A percentile compares a stretch with the other conserved stretches of the same genome.
phyloP scores from a whole-genome alignment of 35 echinoderm and acorn worm species.

The Ophioderma brevispina region DNA sequence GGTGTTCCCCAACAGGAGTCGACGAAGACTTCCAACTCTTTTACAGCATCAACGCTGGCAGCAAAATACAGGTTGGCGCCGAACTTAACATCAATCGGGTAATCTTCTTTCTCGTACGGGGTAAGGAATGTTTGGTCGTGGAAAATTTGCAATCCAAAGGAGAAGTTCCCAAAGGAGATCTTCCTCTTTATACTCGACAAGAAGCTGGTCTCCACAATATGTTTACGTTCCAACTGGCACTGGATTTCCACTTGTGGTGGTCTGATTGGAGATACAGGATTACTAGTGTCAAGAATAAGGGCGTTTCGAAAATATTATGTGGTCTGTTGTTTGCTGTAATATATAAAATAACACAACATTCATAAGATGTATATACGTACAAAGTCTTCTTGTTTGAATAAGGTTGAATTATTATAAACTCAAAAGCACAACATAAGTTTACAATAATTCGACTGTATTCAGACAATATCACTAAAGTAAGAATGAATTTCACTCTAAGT shows the following conservation, averaged over 20 bases:
- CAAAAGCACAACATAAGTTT: no score
- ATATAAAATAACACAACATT: no score
- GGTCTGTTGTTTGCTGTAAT: no score
- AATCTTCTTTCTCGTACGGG: not conserved
- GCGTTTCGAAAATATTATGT: no score
- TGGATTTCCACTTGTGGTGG: no score
- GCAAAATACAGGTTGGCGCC: not conserved
- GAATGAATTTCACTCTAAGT: no score
- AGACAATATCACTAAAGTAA: no score
- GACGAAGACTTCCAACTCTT: not conserved
- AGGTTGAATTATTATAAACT: no score
- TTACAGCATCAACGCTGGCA: not conserved
- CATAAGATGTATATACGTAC: no score
- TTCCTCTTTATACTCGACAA: not conserved
- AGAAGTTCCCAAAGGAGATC: not conserved
- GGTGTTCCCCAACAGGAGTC: not conserved
- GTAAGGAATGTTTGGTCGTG: not conserved
- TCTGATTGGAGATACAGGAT: not conserved
- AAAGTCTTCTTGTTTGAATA: no score
- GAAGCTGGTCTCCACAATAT: not conserved
- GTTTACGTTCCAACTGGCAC: not conserved
- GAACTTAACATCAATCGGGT: not conserved
- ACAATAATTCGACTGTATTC: no score
- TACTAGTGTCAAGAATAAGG: not conserved
- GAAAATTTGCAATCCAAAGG: not conserved